Base-by-base conservation (phyloP, 2,888 invertebrate species). In the Trichopoda pennipes region DNA sequence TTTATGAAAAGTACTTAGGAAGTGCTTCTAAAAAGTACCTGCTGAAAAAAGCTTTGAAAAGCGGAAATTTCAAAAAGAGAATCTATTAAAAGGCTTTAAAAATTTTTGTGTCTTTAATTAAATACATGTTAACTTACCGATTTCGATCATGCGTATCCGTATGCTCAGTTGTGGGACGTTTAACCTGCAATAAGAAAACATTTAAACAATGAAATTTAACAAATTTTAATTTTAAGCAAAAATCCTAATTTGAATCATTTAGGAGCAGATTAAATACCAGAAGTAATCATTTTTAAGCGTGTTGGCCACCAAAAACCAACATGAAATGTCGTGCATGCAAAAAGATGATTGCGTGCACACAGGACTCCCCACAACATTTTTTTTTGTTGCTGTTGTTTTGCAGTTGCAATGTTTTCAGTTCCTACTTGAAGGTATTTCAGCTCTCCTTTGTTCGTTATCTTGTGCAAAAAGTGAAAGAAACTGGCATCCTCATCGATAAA, bases 91-190 rank as follows among this genome's bases (percentile, higher is more conserved):
- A 44, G n/a, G n/a, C n/a, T n/a, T n/a, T n/a, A n/a, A n/a, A 12
- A 38, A 12, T 38, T 10, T 12, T 10, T 38, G 2, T 12, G 2
- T 38, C 7, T 38, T 38, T 38, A 32, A 32, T 32, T 32, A 38
- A 58, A 17, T 2, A 2, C 3, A n/a, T 12, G 7, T 21, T 6
- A 17, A 63, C 93, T 93, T 92, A 95, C 95, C 94, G 93, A 91
- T 94, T 94, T 89, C 94, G 92, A 87, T 94, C 94, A 92, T 94
- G 93, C 83, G 92, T 90, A 89, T 94, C 93, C 89, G 93, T 92
- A 85, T 93, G 92, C 89, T 95, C 94, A 86, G 93, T 93, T 92
- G 94, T 92, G 86, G 94, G 92, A 91, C 94, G 93, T 92, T 95
- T 95, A 91, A 94, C 94, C 95, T 95, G 93, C 60, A 94, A 94